Conservation (phyloP, 1,140 invertebrate species). For the Drosophila rufa region DNA sequence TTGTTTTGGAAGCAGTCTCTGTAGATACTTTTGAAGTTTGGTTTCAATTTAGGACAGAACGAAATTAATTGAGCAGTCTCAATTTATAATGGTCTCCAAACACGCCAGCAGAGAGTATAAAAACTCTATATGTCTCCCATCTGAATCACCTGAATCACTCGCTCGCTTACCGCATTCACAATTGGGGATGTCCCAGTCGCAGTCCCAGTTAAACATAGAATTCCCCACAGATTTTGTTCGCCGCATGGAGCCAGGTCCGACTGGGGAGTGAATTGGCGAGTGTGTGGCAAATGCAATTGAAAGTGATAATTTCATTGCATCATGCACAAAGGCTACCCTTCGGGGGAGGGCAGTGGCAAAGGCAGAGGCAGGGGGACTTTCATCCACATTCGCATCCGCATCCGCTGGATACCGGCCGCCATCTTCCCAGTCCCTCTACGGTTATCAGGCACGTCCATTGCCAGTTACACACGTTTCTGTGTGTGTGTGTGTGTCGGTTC, state of each 20-base stretch:
- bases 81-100: neutral
- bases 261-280: constrained; percentile 24
- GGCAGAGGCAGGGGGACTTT: neutral
- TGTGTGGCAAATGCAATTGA: constrained; percentile 72
- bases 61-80: neutral
- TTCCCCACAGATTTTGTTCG: constrained; percentile 4
- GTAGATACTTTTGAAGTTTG: too few species aligned
- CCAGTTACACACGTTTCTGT: constrained; percentile 22
- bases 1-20: too few species aligned
- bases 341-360: neutral
- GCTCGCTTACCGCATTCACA: neutral
- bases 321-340: constrained; percentile 35
- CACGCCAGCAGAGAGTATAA: too few species aligned
- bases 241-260: neutral
- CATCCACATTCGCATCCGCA: constrained; percentile 32
- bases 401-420: neutral
- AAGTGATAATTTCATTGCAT: constrained; percentile 80
- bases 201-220: constrained; percentile 9
- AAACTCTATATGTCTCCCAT: too few species aligned
- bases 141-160: constrained; percentile 5
- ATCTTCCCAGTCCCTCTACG: neutral
- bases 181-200: neutral
- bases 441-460: constrained; percentile 46
- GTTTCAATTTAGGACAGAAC: too few species aligned
- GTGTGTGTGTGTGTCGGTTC: neutral